Evolutionary conservation across 2,888 invertebrate species (phyloP).

Genomic region (Epistrophe eligans): DNA sequence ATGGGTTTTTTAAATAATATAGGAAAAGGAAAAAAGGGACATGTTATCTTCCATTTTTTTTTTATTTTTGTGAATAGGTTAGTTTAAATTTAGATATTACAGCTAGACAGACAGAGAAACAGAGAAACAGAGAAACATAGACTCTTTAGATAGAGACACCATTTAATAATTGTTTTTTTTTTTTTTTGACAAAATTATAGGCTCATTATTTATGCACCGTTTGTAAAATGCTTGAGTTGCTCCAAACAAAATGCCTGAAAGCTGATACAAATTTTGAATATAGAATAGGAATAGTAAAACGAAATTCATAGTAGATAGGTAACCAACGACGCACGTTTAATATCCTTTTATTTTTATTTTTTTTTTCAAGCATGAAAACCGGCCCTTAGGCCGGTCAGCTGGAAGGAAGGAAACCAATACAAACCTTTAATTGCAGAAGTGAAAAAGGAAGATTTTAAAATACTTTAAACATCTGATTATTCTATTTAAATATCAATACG

Average conservation of each 20-base stretch:
- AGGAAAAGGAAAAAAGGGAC: slow-evolving; percentile 24
- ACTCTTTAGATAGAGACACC: background rate
- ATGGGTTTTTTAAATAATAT: slow-evolving; percentile 21
- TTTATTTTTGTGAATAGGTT: background rate
- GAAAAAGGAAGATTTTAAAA: too few relatives aligned
- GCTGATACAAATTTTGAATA: background rate
- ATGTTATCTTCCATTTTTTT: slow-evolving; percentile 40
- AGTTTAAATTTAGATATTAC: background rate
- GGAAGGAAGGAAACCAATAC: too few relatives aligned
- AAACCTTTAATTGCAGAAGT: too few relatives aligned
- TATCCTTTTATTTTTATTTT: too few relatives aligned
- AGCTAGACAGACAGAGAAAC: slow-evolving; percentile 5
- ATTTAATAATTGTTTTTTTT: background rate
- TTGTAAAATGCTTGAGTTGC: slow-evolving; percentile 36
- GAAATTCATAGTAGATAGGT: too few relatives aligned
- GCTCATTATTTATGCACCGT: slow-evolving; percentile 46
- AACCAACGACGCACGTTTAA: too few relatives aligned
- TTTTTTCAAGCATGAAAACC: too few relatives aligned
- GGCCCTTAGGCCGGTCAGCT: too few relatives aligned
- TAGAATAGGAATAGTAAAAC: background rate
- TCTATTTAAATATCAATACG: too few relatives aligned
- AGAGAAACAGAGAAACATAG: slow-evolving; percentile 6
- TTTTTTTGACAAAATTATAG: background rate
- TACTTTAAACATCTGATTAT: too few relatives aligned
- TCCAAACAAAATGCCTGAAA: slow-evolving; percentile 31